Percentiles rank a stretch among this genome's conserved stretches.
Conservation (phyloP, 2,888 invertebrate species). For the Saturnia pavonia region DNA sequence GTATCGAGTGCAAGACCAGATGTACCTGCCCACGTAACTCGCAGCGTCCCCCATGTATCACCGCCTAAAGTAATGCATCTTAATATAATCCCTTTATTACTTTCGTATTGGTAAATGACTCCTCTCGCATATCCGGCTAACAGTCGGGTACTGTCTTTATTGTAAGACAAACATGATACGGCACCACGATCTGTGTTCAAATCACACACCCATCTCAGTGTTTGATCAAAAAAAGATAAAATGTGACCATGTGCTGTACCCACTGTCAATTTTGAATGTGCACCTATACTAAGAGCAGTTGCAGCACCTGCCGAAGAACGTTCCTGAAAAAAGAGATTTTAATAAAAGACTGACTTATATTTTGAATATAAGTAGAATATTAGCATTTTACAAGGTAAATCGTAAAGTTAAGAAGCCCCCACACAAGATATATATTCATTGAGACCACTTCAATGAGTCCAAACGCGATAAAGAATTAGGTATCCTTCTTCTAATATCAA, state of each 20-base stretch:
- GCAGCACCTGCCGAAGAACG: conserved; percentile 94
- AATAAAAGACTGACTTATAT: not conserved
- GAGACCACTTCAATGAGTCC: too few species aligned
- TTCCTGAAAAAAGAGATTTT: conserved; percentile 83
- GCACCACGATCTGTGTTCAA: conserved; percentile 87
- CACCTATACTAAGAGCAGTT: conserved; percentile 88
- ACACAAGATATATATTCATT: too few species aligned
- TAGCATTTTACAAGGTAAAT: too few species aligned
- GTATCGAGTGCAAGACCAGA: conserved; percentile 87
- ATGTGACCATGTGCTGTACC: conserved; percentile 97
- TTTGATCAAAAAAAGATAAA: conserved; percentile 88
- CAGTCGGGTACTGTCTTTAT: conserved; percentile 92
- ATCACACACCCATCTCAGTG: conserved; percentile 92
- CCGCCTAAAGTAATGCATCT: conserved; percentile 73
- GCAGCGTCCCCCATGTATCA: conserved; percentile 72
- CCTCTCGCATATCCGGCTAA: conserved; percentile 89
- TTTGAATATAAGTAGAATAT: not conserved
- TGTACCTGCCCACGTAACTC: conserved; percentile 73
- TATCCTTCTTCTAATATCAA: too few species aligned
- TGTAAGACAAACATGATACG: conserved; percentile 92
- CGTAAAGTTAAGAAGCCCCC: too few species aligned
- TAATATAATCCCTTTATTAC: conserved; percentile 82
- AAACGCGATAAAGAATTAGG: too few species aligned
- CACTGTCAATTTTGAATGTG: conserved; percentile 90
- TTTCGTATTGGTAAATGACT: conserved; percentile 95